Percentiles rank a stretch among this genome's conserved stretches.
These are phyloP conservation scores for Stegastes partitus DNA, from an alignment of 2,113 vertebrate species.

Conservation along the genomic window DNA sequence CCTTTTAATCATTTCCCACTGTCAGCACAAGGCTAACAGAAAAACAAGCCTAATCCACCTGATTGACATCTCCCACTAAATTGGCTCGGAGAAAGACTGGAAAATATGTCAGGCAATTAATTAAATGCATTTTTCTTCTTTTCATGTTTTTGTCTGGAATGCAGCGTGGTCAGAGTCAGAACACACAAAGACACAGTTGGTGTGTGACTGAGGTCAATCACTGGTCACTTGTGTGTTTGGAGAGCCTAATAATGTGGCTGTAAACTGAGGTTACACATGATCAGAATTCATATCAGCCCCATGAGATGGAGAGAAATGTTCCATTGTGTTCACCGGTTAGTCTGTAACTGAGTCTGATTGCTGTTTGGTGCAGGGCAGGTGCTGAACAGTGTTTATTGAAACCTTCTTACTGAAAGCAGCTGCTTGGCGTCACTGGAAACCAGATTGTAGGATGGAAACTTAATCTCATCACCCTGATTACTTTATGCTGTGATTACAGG, in stretches of 20 bases:
- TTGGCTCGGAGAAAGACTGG: constrained; percentile 53
- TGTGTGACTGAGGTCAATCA: constrained; percentile 39
- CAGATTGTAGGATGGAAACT: no score
- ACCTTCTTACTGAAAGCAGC: no score
- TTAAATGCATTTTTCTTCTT: constrained; percentile 58
- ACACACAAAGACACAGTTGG: constrained; percentile 10
- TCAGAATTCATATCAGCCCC: constrained; percentile 7
- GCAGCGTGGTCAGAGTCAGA: constrained; percentile 13
- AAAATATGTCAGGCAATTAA: constrained; percentile 74
- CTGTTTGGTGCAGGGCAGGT: no score
- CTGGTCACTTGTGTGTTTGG: constrained; percentile 56
- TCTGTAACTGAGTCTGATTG: background rate
- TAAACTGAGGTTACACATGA: constrained; percentile 18
- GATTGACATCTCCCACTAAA: constrained; percentile 72
- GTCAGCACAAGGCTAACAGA: constrained; percentile 64
- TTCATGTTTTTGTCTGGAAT: constrained; percentile 70
- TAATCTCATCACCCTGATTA: no score
- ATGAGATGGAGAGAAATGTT: background rate
- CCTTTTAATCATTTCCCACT: constrained; percentile 73
- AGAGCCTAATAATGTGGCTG: background rate
- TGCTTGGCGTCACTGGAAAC: no score
- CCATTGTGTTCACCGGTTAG: background rate
- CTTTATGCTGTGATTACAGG: no score
- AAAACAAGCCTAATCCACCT: constrained; percentile 76
- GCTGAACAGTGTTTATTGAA: no score